Conservation (phyloP, 2,888 invertebrate genomes). For the Pristionchus fissidentatus region DNA sequence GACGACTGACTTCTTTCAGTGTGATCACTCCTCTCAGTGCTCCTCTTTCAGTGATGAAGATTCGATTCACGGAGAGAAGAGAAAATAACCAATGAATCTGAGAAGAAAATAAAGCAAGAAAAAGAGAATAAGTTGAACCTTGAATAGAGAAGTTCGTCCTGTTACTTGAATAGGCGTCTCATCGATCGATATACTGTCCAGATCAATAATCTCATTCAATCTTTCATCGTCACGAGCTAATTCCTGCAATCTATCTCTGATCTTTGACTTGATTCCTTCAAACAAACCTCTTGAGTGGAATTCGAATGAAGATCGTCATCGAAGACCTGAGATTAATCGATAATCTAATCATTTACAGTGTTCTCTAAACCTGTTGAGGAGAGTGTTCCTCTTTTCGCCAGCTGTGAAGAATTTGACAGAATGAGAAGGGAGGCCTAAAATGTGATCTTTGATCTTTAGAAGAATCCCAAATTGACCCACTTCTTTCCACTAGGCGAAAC, state of each 20-base stretch:
- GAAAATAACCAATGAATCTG: background rate
- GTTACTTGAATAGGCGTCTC: constrained; percentile 20
- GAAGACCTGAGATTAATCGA: too few species aligned
- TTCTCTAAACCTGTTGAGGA: too few species aligned
- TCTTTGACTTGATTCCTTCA: too few species aligned
- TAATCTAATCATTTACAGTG: too few species aligned
- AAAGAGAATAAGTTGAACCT: too few species aligned
- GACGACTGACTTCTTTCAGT: background rate
- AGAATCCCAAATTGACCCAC: background rate
- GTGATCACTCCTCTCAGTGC: background rate
- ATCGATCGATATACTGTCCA: constrained; percentile 29
- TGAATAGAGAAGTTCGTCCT: background rate
- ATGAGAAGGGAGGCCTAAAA: background rate
- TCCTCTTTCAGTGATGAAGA: constrained; percentile 4
- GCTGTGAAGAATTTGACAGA: background rate
- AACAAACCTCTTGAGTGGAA: too few species aligned
- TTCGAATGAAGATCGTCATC: too few species aligned
- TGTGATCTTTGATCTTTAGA: background rate
- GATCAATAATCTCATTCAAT: background rate
- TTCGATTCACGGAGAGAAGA: constrained; percentile 17
- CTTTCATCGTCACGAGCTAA: too few species aligned
- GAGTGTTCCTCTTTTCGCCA: background rate
- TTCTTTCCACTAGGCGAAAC: too few species aligned
- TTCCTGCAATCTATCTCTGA: too few species aligned
- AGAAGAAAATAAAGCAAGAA: too few species aligned